Evolutionary conservation across 2,888 invertebrate genomes (phyloP), one percentile per base, ranked within the genome.

Genomic region (Catocala nupta): DNA sequence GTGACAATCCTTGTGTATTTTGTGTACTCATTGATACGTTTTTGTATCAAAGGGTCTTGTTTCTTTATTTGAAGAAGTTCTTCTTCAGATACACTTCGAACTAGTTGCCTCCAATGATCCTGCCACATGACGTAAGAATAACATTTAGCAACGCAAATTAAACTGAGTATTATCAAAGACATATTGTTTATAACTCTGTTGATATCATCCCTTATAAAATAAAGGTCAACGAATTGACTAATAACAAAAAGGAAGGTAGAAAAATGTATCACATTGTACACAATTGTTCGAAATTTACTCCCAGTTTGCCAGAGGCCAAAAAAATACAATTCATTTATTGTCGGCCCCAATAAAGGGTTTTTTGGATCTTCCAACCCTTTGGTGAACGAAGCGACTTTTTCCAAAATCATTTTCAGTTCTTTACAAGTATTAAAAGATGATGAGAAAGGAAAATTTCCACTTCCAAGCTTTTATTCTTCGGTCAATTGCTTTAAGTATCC

Each of bases 291-390:
- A 33, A 79, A 71, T 71, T 73, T 84, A 58, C 70, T 68, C 9
- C 80, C 81, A 33, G 72, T 77, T 72, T 83, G 81, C 86, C 84
- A 86, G 53, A 90, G 73, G 16, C 90, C 90, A 55, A 86, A 86
- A 7, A 83, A 73, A 70, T 84, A 81, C 44, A 91, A 82, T 10
- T 80, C 85, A 71, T 81, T 87, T 55, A 91, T 76, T 55, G 84
- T 87, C 8, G 91, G 90, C 1, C 90, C 91, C 59, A 91, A 69
- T 65, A 90, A 81, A 59, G 90, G 91, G 70, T 88, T 69, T 39
- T 82, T 70, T 25, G 84, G 78, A 63, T 90, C 81, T 62, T 90
- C 90, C 9, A 89, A 72, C 5, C 65, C 59, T 73, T 84, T 73
- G 3, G 79, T 62, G 51, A 76, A 75, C 13, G 62, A 68, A 65